Evolutionary conservation across 2,113 vertebrate species (phyloP).

Genomic region (Poeciliopsis turrubarensis): DNA sequence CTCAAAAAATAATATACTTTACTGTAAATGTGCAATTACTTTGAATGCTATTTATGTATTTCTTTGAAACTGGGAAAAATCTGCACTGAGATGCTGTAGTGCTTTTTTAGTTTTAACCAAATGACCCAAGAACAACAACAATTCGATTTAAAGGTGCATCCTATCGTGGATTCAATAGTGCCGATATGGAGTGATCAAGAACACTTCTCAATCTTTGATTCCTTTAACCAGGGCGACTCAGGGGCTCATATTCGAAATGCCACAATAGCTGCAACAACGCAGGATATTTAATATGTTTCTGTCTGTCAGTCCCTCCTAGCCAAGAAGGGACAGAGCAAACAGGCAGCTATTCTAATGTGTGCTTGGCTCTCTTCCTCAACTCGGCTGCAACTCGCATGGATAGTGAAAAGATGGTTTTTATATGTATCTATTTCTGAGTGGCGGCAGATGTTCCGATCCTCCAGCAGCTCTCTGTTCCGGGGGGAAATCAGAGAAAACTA

Average conservation of each 20-base stretch:
- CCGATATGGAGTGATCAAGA: conserved; percentile 23
- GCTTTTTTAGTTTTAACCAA: too few relatives aligned
- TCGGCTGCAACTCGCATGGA: conserved; percentile 60
- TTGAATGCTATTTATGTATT: too few relatives aligned
- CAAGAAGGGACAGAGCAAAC: conserved; percentile 51
- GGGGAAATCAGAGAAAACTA: conserved; percentile 82
- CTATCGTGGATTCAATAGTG: conserved; percentile 26
- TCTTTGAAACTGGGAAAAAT: too few relatives aligned
- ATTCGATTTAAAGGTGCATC: conserved; percentile 18
- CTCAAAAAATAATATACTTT: too few relatives aligned
- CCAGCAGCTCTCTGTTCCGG: conserved; percentile 72
- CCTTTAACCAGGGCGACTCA: conserved; percentile 63
- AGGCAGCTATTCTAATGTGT: conserved; percentile 72
- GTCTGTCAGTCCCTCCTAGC: conserved; percentile 77
- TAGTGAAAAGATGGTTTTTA: conserved; percentile 72
- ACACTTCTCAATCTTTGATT: conserved; percentile 50
- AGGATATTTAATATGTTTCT: conserved; percentile 80
- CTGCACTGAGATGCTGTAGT: too few relatives aligned
- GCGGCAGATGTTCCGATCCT: conserved; percentile 81
- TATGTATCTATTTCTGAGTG: conserved; percentile 71
- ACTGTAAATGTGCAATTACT: too few relatives aligned
- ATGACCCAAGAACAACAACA: background rate
- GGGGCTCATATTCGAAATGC: conserved; percentile 70
- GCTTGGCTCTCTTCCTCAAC: conserved; percentile 62
- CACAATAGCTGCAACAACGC: conserved; percentile 68